phyloP scores from a whole-genome alignment of 2,888 invertebrate genomes.

The Trissolcus japonicus region DNA sequence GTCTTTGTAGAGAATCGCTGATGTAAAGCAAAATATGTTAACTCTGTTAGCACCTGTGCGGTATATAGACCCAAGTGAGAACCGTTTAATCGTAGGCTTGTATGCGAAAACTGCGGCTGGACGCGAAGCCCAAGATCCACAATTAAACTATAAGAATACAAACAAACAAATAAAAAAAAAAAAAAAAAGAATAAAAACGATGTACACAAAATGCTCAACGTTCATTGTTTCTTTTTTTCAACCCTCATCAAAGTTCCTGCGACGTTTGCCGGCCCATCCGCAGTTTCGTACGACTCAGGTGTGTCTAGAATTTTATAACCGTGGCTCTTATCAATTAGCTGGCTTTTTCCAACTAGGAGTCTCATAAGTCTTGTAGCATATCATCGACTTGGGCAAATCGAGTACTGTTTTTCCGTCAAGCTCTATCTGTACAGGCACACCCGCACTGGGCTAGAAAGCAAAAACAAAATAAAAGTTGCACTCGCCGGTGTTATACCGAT shows the following conservation, averaged over 20 bases:
- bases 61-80: constrained; percentile 26
- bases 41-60: constrained; percentile 39
- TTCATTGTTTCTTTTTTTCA: constrained; percentile 25
- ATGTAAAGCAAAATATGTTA: constrained; percentile 9
- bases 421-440: constrained; percentile 4
- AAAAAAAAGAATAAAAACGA: constrained; percentile 18
- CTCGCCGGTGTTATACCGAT: constrained; percentile 51
- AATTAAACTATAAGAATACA: not conserved
- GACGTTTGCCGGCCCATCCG: constrained; percentile 26
- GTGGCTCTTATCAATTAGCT: constrained; percentile 33
- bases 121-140: constrained; percentile 9
- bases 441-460: constrained; percentile 48
- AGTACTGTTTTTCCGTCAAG: no score
- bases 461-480: constrained; percentile 35
- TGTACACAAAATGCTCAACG: constrained; percentile 30
- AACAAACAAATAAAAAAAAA: constrained; percentile 3
- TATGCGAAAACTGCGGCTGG: constrained; percentile 47
- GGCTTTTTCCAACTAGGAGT: constrained; percentile 26
- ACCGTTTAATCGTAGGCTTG: constrained; percentile 25
- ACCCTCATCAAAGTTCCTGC: constrained; percentile 26
- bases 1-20: constrained; percentile 22
- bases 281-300: constrained; percentile 38
- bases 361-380: constrained; percentile 34
- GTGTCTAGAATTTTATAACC: constrained; percentile 39
- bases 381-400: constrained; percentile 13